These are phyloP conservation scores for Hipposideros larvatus DNA, from an alignment of 2,797 vertebrate genomes.

Conservation along the genomic window DNA sequence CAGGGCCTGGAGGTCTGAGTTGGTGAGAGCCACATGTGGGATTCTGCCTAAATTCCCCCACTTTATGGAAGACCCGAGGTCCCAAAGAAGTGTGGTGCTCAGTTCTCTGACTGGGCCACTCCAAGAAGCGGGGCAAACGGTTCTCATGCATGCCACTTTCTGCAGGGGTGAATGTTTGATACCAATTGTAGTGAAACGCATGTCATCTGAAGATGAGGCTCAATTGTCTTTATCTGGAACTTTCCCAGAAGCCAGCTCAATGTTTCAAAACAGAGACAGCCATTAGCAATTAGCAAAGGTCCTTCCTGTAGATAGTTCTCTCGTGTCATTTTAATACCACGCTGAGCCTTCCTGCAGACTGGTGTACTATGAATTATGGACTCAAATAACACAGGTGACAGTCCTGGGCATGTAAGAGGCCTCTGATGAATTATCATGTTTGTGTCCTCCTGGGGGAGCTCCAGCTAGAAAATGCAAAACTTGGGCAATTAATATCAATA, in stretches of 20 bases:
- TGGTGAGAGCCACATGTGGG: neutral
- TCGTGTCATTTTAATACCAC: neutral
- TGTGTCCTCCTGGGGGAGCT: neutral
- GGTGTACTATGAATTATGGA: constrained; percentile 12
- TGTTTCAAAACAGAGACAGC: neutral
- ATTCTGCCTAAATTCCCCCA: neutral
- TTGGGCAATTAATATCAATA: constrained; percentile 55
- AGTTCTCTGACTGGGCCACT: neutral
- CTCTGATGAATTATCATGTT: constrained; percentile 25
- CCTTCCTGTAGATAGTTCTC: neutral
- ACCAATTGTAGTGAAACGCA: neutral
- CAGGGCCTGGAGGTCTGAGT: neutral
- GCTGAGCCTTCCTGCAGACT: neutral
- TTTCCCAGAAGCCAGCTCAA: neutral
- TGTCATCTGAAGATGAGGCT: neutral
- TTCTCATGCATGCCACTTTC: accelerated
- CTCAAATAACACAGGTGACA: neutral
- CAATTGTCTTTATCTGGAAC: neutral
- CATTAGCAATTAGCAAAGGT: neutral
- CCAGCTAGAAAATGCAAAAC: constrained; percentile 50
- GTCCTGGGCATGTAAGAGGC: neutral
- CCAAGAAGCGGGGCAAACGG: neutral
- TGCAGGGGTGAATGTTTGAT: neutral
- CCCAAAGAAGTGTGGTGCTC: neutral
- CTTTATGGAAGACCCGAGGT: neutral